A percentile compares a stretch with the other conserved stretches of the same genome.
These are phyloP conservation scores for Diuraphis noxia DNA, from an alignment of 1,140 invertebrate genomes.

Conservation along the genomic window DNA sequence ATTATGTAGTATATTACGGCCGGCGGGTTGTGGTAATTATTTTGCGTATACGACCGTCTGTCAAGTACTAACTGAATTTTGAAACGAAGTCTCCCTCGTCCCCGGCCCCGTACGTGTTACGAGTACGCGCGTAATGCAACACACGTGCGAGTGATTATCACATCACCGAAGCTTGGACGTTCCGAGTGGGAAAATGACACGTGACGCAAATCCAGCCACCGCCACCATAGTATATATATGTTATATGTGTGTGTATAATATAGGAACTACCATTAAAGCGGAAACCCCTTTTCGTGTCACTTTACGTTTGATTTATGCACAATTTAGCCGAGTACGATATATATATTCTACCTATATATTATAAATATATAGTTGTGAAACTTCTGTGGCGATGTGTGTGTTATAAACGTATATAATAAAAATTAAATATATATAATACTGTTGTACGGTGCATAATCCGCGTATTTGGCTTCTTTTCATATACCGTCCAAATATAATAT, in stretches of 20 bases:
- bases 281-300: constrained; percentile 21
- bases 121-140: constrained; percentile 18
- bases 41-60: constrained; percentile 22
- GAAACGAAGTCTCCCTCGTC: not conserved
- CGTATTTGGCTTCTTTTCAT: not conserved
- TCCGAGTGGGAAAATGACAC: constrained; percentile 37
- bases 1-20: not conserved
- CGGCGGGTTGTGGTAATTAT: constrained; percentile 12
- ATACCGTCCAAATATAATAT: not conserved
- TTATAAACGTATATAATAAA: not conserved
- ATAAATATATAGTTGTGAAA: not conserved
- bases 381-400: no score
- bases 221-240: no score
- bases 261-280: not conserved
- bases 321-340: not conserved
- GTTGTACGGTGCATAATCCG: not conserved
- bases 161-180: constrained; percentile 12
- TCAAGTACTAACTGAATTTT: constrained; percentile 51
- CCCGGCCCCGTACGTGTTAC: not conserved
- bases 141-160: constrained; percentile 53
- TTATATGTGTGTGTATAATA: not conserved
- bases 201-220: constrained; percentile 41
- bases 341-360: not conserved
- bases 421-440: not conserved
- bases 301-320: constrained; percentile 32